phyloP scores from a whole-genome alignment of 2,797 vertebrate species.

The Gymnoscopelus microlampas region DNA sequence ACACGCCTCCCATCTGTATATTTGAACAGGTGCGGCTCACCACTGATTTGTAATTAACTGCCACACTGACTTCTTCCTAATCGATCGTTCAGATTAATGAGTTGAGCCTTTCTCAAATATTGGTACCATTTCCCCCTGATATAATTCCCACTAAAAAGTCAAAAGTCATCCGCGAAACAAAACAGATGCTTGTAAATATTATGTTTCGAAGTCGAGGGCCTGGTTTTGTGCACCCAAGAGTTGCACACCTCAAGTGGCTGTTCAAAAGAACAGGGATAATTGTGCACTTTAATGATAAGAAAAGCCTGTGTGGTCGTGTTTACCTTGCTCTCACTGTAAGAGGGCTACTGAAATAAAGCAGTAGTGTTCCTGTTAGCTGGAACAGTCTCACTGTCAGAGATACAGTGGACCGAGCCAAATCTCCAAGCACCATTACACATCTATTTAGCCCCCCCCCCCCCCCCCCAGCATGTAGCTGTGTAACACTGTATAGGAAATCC shows the following conservation, averaged over 20 bases:
- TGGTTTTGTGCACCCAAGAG: too few relatives aligned
- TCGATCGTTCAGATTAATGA: constrained; percentile 59
- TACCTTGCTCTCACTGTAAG: not conserved
- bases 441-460: constrained; percentile 23
- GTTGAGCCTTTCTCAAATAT: constrained; percentile 65
- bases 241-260: too few relatives aligned
- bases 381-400: constrained; percentile 45
- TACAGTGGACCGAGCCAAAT: constrained; percentile 29
- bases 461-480: constrained; percentile 40
- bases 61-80: constrained; percentile 63
- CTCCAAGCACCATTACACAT: constrained; percentile 43
- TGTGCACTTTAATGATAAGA: too few relatives aligned
- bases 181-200: constrained; percentile 3
- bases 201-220: too few relatives aligned
- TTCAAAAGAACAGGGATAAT: too few relatives aligned
- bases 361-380: constrained; percentile 22
- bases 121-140: constrained; percentile 49
- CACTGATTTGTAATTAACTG: constrained; percentile 72
- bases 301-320: not conserved
- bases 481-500: constrained; percentile 56
- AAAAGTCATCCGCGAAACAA: constrained; percentile 31
- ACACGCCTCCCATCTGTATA: constrained; percentile 60
- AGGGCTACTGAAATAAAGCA: not conserved
- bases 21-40: constrained; percentile 71
- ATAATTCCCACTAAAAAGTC: constrained; percentile 22